A percentile compares a stretch with the other conserved stretches of the same genome.
These are phyloP conservation scores for Sebastes vulpes DNA, from an alignment of 2,797 vertebrate genomes.

Conservation along the genomic window DNA sequence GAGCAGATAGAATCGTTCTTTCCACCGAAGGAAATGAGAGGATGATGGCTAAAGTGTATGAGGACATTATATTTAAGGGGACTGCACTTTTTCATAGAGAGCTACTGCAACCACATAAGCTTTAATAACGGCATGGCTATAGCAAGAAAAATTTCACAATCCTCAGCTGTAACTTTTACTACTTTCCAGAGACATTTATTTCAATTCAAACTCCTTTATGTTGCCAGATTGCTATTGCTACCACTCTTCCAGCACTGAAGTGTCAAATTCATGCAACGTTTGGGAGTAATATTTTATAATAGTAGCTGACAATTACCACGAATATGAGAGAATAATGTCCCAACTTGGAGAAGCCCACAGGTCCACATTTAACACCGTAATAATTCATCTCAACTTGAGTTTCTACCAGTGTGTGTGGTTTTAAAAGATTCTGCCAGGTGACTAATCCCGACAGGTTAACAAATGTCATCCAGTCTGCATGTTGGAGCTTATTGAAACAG, in stretches of 20 bases:
- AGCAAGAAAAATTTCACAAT: slow-evolving; percentile 48
- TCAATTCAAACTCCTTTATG: slow-evolving; percentile 6
- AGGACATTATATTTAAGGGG: slow-evolving; percentile 68
- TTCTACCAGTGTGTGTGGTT: slow-evolving; percentile 55
- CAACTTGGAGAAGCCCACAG: slow-evolving; percentile 20
- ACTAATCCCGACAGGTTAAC: slow-evolving; percentile 72
- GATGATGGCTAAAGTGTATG: slow-evolving; percentile 70
- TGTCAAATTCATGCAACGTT: slow-evolving; percentile 36
- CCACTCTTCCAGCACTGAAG: slow-evolving; percentile 16
- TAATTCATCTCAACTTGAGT: slow-evolving; percentile 60
- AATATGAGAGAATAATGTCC: slow-evolving; percentile 48
- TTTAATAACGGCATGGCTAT: slow-evolving; percentile 50
- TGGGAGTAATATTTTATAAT: slow-evolving; percentile 53
- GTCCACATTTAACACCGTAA: slow-evolving; percentile 43
- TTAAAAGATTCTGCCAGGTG: slow-evolving; percentile 62
- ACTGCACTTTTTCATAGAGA: slow-evolving; percentile 63
- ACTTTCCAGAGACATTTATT: slow-evolving; percentile 27
- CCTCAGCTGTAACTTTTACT: slow-evolving; percentile 11
- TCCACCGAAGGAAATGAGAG: slow-evolving; percentile 81
- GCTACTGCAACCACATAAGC: slow-evolving; percentile 31
- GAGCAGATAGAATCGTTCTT: slow-evolving; percentile 70
- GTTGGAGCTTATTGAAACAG: slow-evolving; percentile 51
- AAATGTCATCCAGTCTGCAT: slow-evolving; percentile 72
- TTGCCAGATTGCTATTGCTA: slow-evolving; percentile 20
- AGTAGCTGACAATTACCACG: slow-evolving; percentile 41